Percentiles rank a stretch among this genome's conserved stretches.
Conservation (phyloP, 1,140 invertebrate genomes). For the Cotesia chilonis region DNA sequence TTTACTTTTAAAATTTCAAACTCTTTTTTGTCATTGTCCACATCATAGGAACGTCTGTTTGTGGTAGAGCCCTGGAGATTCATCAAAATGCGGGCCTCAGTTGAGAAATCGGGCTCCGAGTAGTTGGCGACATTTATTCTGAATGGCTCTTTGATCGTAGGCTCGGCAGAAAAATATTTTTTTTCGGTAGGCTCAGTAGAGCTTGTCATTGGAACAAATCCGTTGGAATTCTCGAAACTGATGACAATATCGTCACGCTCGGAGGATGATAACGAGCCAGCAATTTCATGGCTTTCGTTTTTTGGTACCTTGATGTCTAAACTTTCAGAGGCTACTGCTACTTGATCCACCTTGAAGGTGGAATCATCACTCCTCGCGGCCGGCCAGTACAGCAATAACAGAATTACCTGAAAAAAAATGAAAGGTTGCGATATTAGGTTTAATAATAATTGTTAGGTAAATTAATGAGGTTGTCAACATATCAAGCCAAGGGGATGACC, state of each 20-base stretch:
- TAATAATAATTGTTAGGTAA: constrained; percentile 17
- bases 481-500: constrained; percentile 53
- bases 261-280: constrained; percentile 12
- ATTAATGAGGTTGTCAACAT: constrained; percentile 32
- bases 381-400: constrained; percentile 55
- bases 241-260: constrained; percentile 38
- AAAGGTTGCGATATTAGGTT: constrained; percentile 26
- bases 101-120: constrained; percentile 52
- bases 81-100: constrained; percentile 56
- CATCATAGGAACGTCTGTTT: constrained; percentile 54
- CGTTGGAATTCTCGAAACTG: constrained; percentile 57
- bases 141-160: neutral
- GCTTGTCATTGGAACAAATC: constrained; percentile 55
- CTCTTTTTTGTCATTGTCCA: constrained; percentile 49
- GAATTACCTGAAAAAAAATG: constrained; percentile 51
- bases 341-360: constrained; percentile 48
- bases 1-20: constrained; percentile 61
- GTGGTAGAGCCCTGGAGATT: constrained; percentile 44
- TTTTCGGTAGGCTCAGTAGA: neutral
- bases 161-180: neutral
- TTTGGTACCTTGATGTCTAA: constrained; percentile 38
- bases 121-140: neutral
- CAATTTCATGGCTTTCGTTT: constrained; percentile 27
- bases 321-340: constrained; percentile 54
- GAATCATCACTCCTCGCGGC: constrained; percentile 44